phyloP scores from a whole-genome alignment of 2,888 invertebrate species.

The Siphlonurus alternatus region DNA sequence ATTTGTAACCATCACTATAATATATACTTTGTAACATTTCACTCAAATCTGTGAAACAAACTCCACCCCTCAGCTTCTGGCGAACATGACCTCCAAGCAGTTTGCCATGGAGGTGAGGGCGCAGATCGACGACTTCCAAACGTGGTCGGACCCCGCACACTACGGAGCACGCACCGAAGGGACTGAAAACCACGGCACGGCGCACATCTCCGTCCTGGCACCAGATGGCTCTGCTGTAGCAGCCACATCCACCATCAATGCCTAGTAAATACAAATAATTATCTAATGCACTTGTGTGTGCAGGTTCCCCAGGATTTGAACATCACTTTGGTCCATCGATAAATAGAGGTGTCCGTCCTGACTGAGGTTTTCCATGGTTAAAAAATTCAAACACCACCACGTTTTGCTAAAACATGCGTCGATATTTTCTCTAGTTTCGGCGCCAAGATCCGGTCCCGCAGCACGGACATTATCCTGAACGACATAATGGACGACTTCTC shows the following conservation, averaged over 20 bases:
- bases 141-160: constrained; percentile 45
- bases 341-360: too few relatives aligned
- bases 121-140: constrained; percentile 36
- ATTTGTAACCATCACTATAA: too few relatives aligned
- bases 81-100: constrained; percentile 41
- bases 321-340: too few relatives aligned
- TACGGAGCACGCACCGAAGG: constrained; percentile 41
- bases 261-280: too few relatives aligned
- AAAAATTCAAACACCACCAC: background rate
- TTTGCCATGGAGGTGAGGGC: constrained; percentile 38
- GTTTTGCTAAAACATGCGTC: background rate
- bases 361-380: too few relatives aligned
- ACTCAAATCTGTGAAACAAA: too few relatives aligned
- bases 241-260: constrained; percentile 78
- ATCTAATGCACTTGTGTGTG: too few relatives aligned
- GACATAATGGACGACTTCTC: constrained; percentile 86
- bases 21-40: too few relatives aligned
- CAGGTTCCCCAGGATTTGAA: too few relatives aligned
- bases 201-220: constrained; percentile 67
- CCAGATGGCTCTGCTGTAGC: constrained; percentile 81
- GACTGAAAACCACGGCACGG: constrained; percentile 69
- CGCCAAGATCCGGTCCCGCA: constrained; percentile 48
- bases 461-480: constrained; percentile 69
- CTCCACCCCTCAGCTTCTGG: too few relatives aligned
- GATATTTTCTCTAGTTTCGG: constrained; percentile 48